A percentile compares a stretch with the other conserved stretches of the same genome.
These are phyloP conservation scores for Ischnura elegans DNA, from an alignment of 2,888 invertebrate species.

Conservation along the genomic window DNA sequence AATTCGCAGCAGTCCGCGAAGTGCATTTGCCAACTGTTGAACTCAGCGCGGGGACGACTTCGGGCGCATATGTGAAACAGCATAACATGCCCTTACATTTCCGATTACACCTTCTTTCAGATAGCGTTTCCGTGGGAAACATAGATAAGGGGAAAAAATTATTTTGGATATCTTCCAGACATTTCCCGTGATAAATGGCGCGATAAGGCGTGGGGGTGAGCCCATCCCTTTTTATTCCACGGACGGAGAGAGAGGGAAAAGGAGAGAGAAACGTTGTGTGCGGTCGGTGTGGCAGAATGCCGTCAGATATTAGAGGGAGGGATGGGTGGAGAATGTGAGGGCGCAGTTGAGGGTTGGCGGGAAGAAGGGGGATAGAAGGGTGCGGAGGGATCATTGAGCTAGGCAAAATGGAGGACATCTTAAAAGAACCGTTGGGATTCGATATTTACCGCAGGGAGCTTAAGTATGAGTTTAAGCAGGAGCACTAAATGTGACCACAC, in stretches of 20 bases:
- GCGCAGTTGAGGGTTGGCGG: not conserved
- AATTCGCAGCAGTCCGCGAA: not conserved
- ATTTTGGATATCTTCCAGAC: conserved; percentile 49
- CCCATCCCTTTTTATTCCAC: not conserved
- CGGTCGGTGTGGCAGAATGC: not conserved
- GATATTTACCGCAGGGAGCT: conserved; percentile 7
- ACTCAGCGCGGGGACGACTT: not conserved
- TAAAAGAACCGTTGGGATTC: conserved; percentile 28
- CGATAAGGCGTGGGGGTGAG: conserved; percentile 15
- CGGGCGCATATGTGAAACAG: conserved; percentile 33
- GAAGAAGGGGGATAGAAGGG: not conserved
- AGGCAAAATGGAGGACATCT: conserved; percentile 21
- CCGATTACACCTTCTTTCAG: conserved; percentile 45
- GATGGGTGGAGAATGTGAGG: not conserved
- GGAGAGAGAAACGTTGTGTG: no score
- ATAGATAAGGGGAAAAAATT: conserved; percentile 40
- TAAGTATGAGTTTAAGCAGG: no score
- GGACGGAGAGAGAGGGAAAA: not conserved
- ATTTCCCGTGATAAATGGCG: conserved; percentile 45
- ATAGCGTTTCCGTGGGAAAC: conserved; percentile 41
- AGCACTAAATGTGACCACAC: no score
- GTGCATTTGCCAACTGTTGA: conserved; percentile 37
- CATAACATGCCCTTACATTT: conserved; percentile 42
- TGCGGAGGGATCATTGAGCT: not conserved
- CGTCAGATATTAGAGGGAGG: not conserved